These are phyloP conservation scores for Toxonevra muliebris DNA, from an alignment of 2,888 invertebrate genomes.

Conservation along the genomic window DNA sequence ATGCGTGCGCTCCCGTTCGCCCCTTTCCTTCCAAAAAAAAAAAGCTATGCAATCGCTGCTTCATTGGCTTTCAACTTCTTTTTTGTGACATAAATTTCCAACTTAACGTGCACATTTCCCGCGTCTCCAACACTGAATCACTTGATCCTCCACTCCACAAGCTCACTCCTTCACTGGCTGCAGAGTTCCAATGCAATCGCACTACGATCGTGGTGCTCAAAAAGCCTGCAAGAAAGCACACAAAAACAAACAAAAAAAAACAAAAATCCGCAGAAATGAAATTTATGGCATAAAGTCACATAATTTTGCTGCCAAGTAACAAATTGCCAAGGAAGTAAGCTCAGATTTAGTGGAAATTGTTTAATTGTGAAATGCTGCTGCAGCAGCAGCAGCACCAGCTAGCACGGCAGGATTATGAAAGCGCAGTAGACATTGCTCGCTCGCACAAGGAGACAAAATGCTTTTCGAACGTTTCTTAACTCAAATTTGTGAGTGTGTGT, in stretches of 20 bases:
- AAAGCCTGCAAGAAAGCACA: too few relatives aligned
- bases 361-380: conserved; percentile 52
- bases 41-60: too few relatives aligned
- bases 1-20: conserved; percentile 50
- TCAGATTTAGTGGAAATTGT: conserved; percentile 64
- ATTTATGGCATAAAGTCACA: conserved; percentile 63
- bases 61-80: not conserved
- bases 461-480: too few relatives aligned
- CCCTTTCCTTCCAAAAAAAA: not conserved
- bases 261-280: conserved; percentile 34
- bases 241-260: not conserved
- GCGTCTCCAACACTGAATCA: conserved; percentile 24
- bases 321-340: conserved; percentile 61
- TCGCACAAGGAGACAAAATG: not conserved
- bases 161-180: conserved; percentile 27
- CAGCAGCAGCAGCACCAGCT: conserved; percentile 17
- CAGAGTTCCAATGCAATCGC: conserved; percentile 15
- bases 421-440: not conserved
- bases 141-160: conserved; percentile 24
- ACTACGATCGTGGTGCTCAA: too few relatives aligned
- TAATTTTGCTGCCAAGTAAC: conserved; percentile 63
- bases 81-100: conserved; percentile 46
- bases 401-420: conserved; percentile 1
- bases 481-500: conserved; percentile 15
- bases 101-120: conserved; percentile 39